Conservation (phyloP, 2,888 invertebrate species). For the Dasypolia templi region DNA sequence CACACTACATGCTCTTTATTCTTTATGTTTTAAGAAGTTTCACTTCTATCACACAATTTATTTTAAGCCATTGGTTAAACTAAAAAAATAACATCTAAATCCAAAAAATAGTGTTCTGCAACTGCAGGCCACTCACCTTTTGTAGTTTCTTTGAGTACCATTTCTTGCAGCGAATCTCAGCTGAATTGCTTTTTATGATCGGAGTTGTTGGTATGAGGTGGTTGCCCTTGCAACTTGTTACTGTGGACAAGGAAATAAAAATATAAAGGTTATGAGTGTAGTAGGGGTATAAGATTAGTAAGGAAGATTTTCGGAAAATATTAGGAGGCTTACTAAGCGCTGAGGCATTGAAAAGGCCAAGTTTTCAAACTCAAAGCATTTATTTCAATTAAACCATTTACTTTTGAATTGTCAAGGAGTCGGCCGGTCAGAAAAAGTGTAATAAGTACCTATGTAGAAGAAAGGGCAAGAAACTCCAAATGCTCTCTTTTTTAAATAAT, state of each 20-base stretch:
- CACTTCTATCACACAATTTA: too few relatives aligned
- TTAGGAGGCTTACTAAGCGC: neutral
- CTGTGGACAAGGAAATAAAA: constrained; percentile 73
- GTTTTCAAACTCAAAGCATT: too few relatives aligned
- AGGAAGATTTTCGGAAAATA: neutral
- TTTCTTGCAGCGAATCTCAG: constrained; percentile 80
- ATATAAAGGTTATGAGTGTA: neutral
- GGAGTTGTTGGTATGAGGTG: constrained; percentile 76
- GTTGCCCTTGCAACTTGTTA: constrained; percentile 79
- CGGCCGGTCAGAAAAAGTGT: too few relatives aligned
- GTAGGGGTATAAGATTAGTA: neutral
- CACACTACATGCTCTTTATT: too few relatives aligned
- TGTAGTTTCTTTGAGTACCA: constrained; percentile 75
- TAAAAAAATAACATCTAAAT: neutral
- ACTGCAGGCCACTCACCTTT: constrained; percentile 74
- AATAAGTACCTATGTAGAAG: too few relatives aligned
- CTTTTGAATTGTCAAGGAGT: too few relatives aligned
- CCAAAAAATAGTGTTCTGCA: neutral
- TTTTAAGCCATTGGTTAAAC: neutral
- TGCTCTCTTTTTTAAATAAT: too few relatives aligned
- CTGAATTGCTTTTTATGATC: constrained; percentile 76
- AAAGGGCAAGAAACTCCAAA: too few relatives aligned
- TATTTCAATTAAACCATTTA: too few relatives aligned
- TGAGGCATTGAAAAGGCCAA: neutral
- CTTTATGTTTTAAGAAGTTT: too few relatives aligned